A percentile compares a stretch with the other conserved stretches of the same genome.
Conservation (phyloP, 2,797 vertebrate genomes). For the Aratinga solstitialis region DNA sequence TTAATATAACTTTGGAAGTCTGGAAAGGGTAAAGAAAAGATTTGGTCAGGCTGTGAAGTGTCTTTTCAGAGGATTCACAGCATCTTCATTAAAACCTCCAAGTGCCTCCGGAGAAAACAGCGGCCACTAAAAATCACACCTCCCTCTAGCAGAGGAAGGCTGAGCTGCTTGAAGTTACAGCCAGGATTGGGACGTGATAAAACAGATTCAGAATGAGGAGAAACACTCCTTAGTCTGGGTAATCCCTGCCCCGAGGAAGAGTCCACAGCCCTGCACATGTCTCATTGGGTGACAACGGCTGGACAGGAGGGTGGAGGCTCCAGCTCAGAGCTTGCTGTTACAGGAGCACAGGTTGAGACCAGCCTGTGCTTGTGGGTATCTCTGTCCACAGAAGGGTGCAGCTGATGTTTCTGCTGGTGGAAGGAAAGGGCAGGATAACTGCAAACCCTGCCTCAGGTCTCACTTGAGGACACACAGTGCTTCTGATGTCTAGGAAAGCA, state of each 20-base stretch:
- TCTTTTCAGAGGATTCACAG: not conserved
- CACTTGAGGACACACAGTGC: rapidly evolving
- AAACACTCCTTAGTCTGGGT: not conserved
- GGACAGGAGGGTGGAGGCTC: not conserved
- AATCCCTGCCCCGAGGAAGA: not conserved
- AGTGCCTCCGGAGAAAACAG: not conserved
- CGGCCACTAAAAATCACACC: not conserved
- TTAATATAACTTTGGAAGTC: not conserved
- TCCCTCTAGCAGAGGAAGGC: not conserved
- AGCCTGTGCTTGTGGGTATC: not conserved
- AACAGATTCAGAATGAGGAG: not conserved
- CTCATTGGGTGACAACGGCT: not conserved
- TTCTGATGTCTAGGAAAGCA: not conserved
- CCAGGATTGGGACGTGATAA: not conserved
- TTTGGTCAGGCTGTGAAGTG: not conserved
- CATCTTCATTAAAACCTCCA: not conserved
- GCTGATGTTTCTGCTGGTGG: not conserved
- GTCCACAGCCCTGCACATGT: not conserved
- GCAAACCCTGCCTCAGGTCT: not conserved
- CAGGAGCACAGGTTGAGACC: not conserved
- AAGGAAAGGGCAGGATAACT: not conserved
- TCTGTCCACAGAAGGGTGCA: not conserved
- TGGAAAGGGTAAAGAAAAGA: not conserved
- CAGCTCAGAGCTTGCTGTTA: rapidly evolving
- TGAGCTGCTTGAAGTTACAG: not conserved